Evolutionary conservation across 2,888 invertebrate species (phyloP).

Genomic region (Drosophila putrida): DNA sequence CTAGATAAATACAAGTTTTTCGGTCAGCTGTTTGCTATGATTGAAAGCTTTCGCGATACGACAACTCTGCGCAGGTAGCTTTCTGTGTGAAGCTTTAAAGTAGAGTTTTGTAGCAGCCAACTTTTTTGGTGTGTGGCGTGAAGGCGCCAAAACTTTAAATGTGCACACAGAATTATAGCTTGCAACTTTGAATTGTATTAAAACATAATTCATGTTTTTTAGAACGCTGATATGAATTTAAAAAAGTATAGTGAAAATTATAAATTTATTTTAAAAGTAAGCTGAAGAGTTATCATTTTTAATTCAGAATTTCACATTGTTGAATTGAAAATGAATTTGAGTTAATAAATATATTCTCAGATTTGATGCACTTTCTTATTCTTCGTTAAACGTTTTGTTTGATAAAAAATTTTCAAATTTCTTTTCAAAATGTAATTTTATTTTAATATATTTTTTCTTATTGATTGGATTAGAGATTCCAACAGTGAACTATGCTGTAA

Average conservation of each 20-base stretch:
- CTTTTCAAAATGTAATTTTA: background rate
- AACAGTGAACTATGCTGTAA: slow-evolving; percentile 34
- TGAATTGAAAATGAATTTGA: background rate
- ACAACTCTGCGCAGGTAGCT: slow-evolving; percentile 45
- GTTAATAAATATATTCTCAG: background rate
- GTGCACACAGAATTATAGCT: background rate
- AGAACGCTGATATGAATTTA: too few relatives aligned
- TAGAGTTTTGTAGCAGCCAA: slow-evolving; percentile 27
- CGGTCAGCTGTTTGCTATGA: slow-evolving; percentile 49
- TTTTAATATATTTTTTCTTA: background rate
- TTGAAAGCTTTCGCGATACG: slow-evolving; percentile 32
- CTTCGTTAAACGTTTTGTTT: background rate
- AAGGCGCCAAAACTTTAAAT: slow-evolving; percentile 36
- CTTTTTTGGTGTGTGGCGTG: background rate
- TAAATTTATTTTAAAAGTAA: too few relatives aligned
- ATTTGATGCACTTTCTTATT: background rate
- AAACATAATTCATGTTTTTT: background rate
- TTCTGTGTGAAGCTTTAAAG: slow-evolving; percentile 16
- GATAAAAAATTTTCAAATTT: background rate
- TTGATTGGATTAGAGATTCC: slow-evolving; percentile 11
- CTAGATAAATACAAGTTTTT: slow-evolving; percentile 72
- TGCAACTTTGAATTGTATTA: background rate
- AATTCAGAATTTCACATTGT: background rate
- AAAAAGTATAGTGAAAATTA: too few relatives aligned
- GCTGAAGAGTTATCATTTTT: too few relatives aligned